phyloP scores from a whole-genome alignment of 1,140 invertebrate species.

The Drosophila pachea region DNA sequence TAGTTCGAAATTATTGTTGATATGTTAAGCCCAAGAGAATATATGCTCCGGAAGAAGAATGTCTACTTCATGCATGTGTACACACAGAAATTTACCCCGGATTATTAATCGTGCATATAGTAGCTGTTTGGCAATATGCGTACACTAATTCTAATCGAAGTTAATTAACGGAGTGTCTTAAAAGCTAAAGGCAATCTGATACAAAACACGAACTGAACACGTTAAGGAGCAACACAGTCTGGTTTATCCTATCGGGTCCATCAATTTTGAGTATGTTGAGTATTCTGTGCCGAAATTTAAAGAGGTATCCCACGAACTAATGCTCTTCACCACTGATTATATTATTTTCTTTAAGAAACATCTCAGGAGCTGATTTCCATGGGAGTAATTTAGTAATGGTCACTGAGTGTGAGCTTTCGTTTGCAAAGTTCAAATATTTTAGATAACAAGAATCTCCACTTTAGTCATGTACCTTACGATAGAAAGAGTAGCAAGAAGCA shows the following conservation, averaged over 20 bases:
- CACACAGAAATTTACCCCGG: not conserved
- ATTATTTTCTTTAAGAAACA: not conserved
- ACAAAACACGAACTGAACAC: constrained; percentile 59
- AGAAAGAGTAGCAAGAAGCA: constrained; percentile 8
- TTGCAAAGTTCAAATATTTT: no score
- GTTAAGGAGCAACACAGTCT: constrained; percentile 51
- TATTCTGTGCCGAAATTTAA: constrained; percentile 41
- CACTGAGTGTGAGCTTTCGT: no score
- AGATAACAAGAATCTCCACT: not conserved
- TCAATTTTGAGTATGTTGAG: constrained; percentile 74
- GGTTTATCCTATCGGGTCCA: constrained; percentile 63
- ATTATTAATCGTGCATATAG: not conserved
- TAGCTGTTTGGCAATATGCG: constrained; percentile 5
- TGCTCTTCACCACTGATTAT: not conserved
- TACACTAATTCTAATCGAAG: constrained; percentile 68
- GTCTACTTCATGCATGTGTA: no score
- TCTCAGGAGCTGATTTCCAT: not conserved
- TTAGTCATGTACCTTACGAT: not conserved
- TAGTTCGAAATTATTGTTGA: not conserved
- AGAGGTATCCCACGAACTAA: constrained; percentile 7
- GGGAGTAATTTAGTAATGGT: no score
- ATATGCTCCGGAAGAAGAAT: no score
- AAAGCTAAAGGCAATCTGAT: constrained; percentile 61
- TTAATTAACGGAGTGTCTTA: constrained; percentile 62
- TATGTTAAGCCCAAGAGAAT: no score